Evolutionary conservation across 2,888 invertebrate genomes (phyloP), one percentile per base, ranked within the genome.

Genomic region (Uloborus plumipes): DNA sequence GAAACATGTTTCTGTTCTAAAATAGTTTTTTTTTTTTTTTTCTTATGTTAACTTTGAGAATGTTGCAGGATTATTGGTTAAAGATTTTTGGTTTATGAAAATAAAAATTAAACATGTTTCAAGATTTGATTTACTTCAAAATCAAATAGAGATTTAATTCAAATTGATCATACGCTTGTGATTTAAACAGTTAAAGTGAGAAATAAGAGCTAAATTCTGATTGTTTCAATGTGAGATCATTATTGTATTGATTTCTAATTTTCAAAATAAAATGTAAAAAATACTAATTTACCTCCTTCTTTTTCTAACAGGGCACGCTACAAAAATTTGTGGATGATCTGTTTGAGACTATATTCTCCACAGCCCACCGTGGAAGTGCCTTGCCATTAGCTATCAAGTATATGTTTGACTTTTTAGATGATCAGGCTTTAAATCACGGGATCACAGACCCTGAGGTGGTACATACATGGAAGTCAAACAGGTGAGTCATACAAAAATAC

Each of bases 361-460:
- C 98, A 84, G 96, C 97, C 83, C 97, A 98, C 90, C 93, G 98
- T 86, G 97, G 98, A 85, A 96, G 96, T 76, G 97, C 97, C 79
- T 91, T 99, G 88, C 99, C 99, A 75, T 92, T 98, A 87, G 99
- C 99, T 88, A 98, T 99, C 88, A 99, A 99, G 90, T 99, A 99
- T 89, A 98, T 99, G 98, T 99, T 99, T 91, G 99, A 99, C 91
- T 99, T 99, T 90, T 93, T 99, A 87, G 99, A 99, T 90, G 99
- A 99, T 90, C 99, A 99, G 91, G 99, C 98, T 71, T 90, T 96
- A 75, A 94, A 96, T 89, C 95, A 98, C 90, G 96, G 96, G 87
- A 98, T 98, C 88, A 95, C 95, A 86, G 98, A 99, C 90, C 96
- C 96, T 84, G 98, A 99, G 91, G 98, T 98, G 76, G 98, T 99